Percentiles rank a stretch among this genome's conserved stretches.
Evolutionary conservation across 2,888 invertebrate species (phyloP).

Genomic region (Hipparchia semele): DNA sequence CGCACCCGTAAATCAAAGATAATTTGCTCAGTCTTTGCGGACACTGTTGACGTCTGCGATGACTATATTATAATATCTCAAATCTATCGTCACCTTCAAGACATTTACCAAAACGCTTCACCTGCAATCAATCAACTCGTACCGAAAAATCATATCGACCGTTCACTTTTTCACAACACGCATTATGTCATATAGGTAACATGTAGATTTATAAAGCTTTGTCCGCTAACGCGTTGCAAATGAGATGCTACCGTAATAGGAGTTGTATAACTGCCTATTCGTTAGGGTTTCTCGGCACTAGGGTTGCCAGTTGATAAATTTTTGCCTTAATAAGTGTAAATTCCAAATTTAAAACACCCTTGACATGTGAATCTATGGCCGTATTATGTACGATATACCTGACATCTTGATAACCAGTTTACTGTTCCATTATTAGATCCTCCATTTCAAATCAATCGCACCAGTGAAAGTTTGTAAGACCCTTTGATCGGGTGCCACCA

Average conservation of each 20-base stretch:
- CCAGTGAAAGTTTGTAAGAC: too few relatives aligned
- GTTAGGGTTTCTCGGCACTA: constrained; percentile 28
- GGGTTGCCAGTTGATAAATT: not conserved
- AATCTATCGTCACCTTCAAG: not conserved
- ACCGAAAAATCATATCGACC: constrained; percentile 26
- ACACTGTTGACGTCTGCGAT: too few relatives aligned
- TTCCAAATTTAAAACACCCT: too few relatives aligned
- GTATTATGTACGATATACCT: too few relatives aligned
- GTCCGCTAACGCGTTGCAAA: constrained; percentile 39
- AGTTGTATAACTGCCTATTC: constrained; percentile 42
- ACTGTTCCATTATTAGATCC: too few relatives aligned
- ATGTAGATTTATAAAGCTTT: constrained; percentile 27
- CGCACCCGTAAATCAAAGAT: too few relatives aligned
- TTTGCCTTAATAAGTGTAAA: not conserved
- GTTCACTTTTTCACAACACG: constrained; percentile 32
- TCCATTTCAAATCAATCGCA: too few relatives aligned
- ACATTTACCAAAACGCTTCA: not conserved
- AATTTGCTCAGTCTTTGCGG: too few relatives aligned
- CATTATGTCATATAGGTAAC: constrained; percentile 33
- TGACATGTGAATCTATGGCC: too few relatives aligned
- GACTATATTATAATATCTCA: too few relatives aligned
- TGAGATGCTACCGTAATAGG: constrained; percentile 44
- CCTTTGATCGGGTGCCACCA: too few relatives aligned
- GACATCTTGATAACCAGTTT: too few relatives aligned
- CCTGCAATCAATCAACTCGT: constrained; percentile 15